Conservation (phyloP, 2,113 vertebrate species). For the Lepus americanus region DNA sequence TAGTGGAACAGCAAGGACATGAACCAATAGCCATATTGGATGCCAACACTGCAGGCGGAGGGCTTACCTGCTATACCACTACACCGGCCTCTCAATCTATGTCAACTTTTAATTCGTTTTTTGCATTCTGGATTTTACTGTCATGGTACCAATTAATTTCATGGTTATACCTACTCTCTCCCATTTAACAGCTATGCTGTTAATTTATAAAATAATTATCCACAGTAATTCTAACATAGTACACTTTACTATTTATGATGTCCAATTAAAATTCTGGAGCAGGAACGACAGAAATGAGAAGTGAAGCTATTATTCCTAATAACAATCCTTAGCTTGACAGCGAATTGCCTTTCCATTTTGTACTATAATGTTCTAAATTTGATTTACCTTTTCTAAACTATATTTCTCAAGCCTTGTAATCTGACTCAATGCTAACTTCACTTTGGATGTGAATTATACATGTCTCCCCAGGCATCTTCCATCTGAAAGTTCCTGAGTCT, state of each 20-base stretch:
- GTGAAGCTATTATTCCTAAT: background rate
- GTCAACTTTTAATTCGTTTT: background rate
- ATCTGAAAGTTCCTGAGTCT: conserved; percentile 96
- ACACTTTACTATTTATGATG: background rate
- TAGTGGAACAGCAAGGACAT: too few relatives aligned
- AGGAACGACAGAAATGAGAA: background rate
- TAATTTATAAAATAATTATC: background rate
- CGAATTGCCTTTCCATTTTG: background rate
- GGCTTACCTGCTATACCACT: too few relatives aligned
- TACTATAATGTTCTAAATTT: background rate
- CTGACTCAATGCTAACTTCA: background rate
- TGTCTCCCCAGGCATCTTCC: conserved; percentile 94
- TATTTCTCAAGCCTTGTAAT: conserved; percentile 6
- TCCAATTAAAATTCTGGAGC: background rate
- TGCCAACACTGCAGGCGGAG: too few relatives aligned
- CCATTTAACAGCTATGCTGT: background rate
- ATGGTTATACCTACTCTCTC: background rate
- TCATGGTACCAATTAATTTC: background rate
- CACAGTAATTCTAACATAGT: background rate
- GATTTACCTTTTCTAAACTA: background rate
- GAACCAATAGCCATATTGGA: too few relatives aligned
- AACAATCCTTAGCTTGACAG: background rate
- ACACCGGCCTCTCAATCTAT: background rate
- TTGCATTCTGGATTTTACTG: background rate
- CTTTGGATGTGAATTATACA: conserved; percentile 51